Base-by-base conservation (phyloP, 2,888 invertebrate genomes). In the Drosophila mimetica region DNA sequence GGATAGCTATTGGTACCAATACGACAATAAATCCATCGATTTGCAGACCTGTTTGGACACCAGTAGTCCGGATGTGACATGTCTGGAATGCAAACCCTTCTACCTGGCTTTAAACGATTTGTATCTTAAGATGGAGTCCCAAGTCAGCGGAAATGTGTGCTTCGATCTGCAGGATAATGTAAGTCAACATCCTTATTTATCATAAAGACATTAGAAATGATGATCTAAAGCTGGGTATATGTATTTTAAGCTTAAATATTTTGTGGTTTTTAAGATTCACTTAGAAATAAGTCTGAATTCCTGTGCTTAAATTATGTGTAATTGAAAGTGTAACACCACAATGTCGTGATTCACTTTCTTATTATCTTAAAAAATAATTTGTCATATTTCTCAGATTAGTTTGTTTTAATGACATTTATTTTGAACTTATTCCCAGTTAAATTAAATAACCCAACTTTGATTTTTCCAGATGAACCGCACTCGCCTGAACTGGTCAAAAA, bases 391-490 rank as follows among this genome's bases (percentile, higher is more conserved):
- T 28, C 8, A 8, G 6, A 28, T 22, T 22, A 2, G 4, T 22
- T 22, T 8, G 28, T 9, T 28, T 28, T 0, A 9, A 3, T 28
- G 7, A 9, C 8, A 28, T 9, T 9, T 3, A 3, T 11, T 30
- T 30, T 30, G 9, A 9, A 9, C 0, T 30, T 30, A 30, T 11
- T 9, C 3, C 14, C 8, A 16, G 2, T 14, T 2, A 9, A 14
- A 37, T 0, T 37, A 16, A 9, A 2, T 8, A 41, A n/a, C 18
- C 9, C 1, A n/a, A n/a, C 5, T 6, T 18, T 18, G 0, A 3
- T 0, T 13, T 14, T 57, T 76, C 5, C 48, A 91, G 90, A 91
- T 91, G 91, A 91, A 91, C 60, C 81, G 79, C 28, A 90, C 91
- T 0, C 89, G 91, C 1, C 65, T 71, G 0, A 28, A 36, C 0